Percentiles rank a stretch among this genome's conserved stretches.
Conservation (phyloP, 2,797 vertebrate species). For the Urocyon cinereoargenteus region DNA sequence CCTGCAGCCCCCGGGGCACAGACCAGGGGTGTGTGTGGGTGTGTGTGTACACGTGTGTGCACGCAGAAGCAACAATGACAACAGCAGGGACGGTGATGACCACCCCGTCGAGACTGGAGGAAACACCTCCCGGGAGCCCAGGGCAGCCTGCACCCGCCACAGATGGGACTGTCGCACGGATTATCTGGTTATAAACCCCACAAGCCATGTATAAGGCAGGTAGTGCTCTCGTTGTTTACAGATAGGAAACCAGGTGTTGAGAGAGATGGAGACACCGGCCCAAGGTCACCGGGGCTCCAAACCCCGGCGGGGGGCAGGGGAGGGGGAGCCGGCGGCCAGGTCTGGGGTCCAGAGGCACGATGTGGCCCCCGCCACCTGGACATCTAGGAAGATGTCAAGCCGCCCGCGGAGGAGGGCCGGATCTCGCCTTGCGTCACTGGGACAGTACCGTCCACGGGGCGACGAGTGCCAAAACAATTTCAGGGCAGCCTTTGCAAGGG, state of each 20-base stretch:
- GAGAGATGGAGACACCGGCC: not conserved
- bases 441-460: not conserved
- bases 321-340: accelerated
- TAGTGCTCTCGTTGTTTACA: no score
- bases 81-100: no score
- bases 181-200: not conserved
- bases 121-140: no score
- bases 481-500: not conserved
- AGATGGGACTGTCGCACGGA: accelerated
- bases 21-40: no score
- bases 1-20: not conserved
- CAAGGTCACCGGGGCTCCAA: accelerated
- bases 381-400: not conserved
- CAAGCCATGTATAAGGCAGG: not conserved
- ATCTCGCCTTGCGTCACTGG: not conserved
- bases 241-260: accelerated
- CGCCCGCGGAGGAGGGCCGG: not conserved
- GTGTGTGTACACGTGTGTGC: accelerated
- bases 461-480: not conserved
- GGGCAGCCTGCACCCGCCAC: accelerated
- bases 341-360: not conserved
- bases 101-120: not conserved
- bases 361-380: not conserved
- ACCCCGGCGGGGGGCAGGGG: no score
- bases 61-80: not conserved